Base-by-base conservation (phyloP, 2,113 vertebrate species). In the Bucco capensis region DNA sequence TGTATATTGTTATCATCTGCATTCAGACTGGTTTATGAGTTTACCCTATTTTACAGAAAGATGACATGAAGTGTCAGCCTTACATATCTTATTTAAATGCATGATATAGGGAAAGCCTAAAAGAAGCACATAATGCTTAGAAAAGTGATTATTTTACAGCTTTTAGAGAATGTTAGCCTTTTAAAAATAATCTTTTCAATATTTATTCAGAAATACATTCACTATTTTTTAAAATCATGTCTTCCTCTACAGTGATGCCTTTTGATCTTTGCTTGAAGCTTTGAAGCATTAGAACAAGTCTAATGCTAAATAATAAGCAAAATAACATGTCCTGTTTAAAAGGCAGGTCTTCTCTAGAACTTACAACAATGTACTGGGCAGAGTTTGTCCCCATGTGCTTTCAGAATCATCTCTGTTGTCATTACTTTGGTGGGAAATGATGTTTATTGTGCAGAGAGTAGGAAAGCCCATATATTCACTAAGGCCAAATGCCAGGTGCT, bases 1-100 rank as follows among this genome's bases (percentile, higher is more conserved):
- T 88, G 30, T 66, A 49, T 83, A 44, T 71, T 74, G 6, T 60
- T 90, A 91, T 86, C 49, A 3, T 72, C 76, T 90, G 2, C 57
- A 81, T 86, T 91, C 65, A 83, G 65, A 72, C n/a, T 67, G 72
- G 44, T 81, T 89, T 86, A 83, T 86, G 22, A 90, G 33, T 78
- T 86, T 93, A 37, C n/a, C 69, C 49, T 90, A 57, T 90, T 94
- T 95, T 86, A 84, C 22, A 78, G 44, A 77, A 25, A 67, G 44
- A 81, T 35, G 65, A 67, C 44, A 86, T 49, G 74, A 91, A 88
- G 77, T 81, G 79, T 72, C 86, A 78, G 92, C 37, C 95, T 95
- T 94, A 83, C 65, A 91, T 86, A 94, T 88, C 86, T 95, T 95
- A 86, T 83, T 90, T 95, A 78, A 92, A 91, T 65, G 7, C 75